Evolutionary conservation across 2,113 vertebrate species (phyloP).

Genomic region (Oryzias melastigma): DNA sequence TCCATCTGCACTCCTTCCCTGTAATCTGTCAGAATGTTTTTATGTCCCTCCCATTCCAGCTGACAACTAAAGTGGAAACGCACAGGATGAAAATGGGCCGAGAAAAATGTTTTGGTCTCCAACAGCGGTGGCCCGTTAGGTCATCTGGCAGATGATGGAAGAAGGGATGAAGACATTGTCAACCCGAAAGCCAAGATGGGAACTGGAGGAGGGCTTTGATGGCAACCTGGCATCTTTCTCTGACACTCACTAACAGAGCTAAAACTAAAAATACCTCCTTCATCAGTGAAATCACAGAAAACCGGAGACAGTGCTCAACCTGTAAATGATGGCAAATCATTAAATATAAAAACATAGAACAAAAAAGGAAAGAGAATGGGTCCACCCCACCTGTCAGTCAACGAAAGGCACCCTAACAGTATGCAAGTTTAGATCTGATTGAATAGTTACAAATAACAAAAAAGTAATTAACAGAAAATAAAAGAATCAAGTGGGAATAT

Average conservation of each 20-base stretch:
- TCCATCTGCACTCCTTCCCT: conserved; percentile 53
- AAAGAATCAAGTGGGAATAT: too few relatives aligned
- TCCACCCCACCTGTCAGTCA: too few relatives aligned
- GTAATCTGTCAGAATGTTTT: conserved; percentile 62
- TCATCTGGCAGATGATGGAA: conserved; percentile 19
- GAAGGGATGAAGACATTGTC: conserved; percentile 29
- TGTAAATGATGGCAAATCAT: not conserved
- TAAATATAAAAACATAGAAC: not conserved
- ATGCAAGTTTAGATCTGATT: too few relatives aligned
- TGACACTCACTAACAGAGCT: conserved; percentile 41
- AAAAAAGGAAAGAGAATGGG: not conserved
- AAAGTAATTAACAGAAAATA: too few relatives aligned
- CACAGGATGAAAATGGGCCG: conserved; percentile 44
- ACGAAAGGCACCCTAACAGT: too few relatives aligned
- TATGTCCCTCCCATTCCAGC: conserved; percentile 35
- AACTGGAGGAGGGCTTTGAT: conserved; percentile 45
- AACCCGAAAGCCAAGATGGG: conserved; percentile 19
- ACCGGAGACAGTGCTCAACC: conserved; percentile 8
- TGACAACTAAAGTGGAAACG: conserved; percentile 68
- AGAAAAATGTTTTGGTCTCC: conserved; percentile 48
- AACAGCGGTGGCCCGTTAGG: conserved; percentile 39
- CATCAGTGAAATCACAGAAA: conserved; percentile 47
- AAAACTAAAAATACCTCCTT: conserved; percentile 61
- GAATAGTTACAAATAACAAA: too few relatives aligned
- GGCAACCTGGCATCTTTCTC: conserved; percentile 30